These are phyloP conservation scores for Tholera decimalis DNA, from an alignment of 2,888 invertebrate species.

Conservation along the genomic window DNA sequence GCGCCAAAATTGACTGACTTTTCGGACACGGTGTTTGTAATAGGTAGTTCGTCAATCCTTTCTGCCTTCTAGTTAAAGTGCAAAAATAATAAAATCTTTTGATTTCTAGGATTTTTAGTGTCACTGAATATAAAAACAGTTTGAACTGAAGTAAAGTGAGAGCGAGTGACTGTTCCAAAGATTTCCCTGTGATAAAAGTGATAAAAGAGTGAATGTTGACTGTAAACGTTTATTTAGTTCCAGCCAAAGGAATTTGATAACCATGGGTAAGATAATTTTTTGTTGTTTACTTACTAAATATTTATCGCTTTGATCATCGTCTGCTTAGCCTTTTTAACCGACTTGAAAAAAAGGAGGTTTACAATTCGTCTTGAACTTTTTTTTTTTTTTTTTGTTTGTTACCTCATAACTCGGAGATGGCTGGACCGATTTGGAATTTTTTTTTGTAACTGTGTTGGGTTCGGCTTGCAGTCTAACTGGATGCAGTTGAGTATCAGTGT, in stretches of 20 bases:
- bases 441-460: too few relatives aligned
- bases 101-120: constrained; percentile 17
- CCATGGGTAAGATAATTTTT: constrained; percentile 66
- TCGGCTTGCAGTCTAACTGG: too few relatives aligned
- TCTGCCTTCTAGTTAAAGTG: neutral
- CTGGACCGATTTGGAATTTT: too few relatives aligned
- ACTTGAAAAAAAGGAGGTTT: too few relatives aligned
- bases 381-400: too few relatives aligned
- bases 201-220: constrained; percentile 46
- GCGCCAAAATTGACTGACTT: constrained; percentile 17
- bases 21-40: constrained; percentile 13
- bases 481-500: too few relatives aligned
- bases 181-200: constrained; percentile 57
- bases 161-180: constrained; percentile 39
- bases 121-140: constrained; percentile 1
- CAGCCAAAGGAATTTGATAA: constrained; percentile 48
- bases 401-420: too few relatives aligned
- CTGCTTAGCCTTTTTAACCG: too few relatives aligned
- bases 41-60: neutral
- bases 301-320: neutral
- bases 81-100: neutral
- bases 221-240: constrained; percentile 31
- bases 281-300: neutral
- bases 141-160: constrained; percentile 27
- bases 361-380: too few relatives aligned